Conservation (phyloP, 2,113 vertebrate species). For the Thoracochromis brauschi region DNA sequence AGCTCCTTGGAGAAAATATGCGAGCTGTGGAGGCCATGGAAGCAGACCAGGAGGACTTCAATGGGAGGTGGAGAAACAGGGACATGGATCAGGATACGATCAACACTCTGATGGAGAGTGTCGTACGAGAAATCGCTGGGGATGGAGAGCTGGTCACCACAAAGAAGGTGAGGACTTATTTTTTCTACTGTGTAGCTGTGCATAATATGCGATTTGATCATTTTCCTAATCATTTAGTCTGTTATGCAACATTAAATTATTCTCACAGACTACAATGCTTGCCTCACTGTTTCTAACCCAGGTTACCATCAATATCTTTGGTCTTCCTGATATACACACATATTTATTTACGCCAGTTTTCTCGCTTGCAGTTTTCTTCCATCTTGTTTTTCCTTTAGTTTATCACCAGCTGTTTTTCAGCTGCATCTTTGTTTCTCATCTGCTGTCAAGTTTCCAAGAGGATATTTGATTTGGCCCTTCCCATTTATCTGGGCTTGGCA, state of each 20-base stretch:
- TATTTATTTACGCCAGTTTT: neutral
- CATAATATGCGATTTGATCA: neutral
- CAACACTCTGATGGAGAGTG: conserved; percentile 56
- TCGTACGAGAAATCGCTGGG: conserved; percentile 58
- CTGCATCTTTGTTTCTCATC: neutral
- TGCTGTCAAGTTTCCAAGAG: neutral
- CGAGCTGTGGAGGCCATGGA: conserved; percentile 48
- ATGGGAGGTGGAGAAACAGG: neutral
- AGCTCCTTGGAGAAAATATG: conserved; percentile 56
- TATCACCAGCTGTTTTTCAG: neutral
- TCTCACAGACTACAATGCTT: neutral
- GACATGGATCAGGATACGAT: neutral
- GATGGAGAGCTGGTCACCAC: conserved; percentile 70
- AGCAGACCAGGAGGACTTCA: neutral
- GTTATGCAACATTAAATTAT: neutral
- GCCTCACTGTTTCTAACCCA: neutral
- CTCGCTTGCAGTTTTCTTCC: neutral
- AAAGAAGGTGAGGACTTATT: conserved; percentile 52
- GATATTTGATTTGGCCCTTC: neutral
- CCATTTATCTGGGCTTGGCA: neutral
- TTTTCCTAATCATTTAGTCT: neutral
- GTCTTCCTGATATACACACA: neutral
- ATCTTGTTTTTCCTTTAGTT: neutral
- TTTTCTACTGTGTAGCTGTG: neutral
- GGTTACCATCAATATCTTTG: neutral